These are phyloP conservation scores for Chromobotia macracanthus DNA, from an alignment of 2,797 vertebrate genomes.

Conservation along the genomic window DNA sequence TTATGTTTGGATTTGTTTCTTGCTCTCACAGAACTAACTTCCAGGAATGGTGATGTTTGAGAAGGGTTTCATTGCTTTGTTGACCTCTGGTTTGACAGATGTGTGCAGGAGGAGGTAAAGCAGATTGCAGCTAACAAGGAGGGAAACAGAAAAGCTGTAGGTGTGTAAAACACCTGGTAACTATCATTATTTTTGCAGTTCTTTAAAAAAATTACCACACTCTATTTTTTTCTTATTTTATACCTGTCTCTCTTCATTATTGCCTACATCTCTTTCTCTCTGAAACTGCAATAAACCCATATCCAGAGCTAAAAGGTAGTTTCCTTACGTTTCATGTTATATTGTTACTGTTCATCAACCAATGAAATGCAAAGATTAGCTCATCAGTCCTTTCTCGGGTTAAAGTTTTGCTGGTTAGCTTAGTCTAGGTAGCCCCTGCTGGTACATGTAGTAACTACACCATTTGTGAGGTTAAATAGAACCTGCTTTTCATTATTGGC, in stretches of 20 bases:
- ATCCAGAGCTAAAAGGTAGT: background rate
- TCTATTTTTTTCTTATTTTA: background rate
- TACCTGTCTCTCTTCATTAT: no score
- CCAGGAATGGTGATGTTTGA: constrained; percentile 14
- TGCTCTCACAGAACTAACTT: background rate
- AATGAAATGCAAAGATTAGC: background rate
- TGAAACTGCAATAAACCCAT: background rate
- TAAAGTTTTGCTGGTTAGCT: no score
- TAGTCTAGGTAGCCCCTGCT: no score
- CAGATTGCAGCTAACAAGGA: background rate
- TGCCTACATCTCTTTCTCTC: no score
- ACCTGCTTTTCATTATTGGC: background rate
- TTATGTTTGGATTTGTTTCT: constrained; percentile 4
- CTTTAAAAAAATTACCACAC: background rate
- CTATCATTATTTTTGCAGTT: no score
- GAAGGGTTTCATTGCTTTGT: constrained; percentile 38
- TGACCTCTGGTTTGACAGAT: constrained; percentile 35
- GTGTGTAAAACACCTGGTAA: no score
- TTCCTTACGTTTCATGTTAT: constrained; percentile 9
- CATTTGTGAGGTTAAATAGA: background rate
- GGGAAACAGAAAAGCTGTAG: background rate
- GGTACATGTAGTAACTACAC: no score
- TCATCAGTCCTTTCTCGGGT: constrained; percentile 14
- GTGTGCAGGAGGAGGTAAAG: background rate
- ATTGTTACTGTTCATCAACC: constrained; percentile 24